Evolutionary conservation across 2,888 invertebrate genomes (phyloP), one percentile per base, ranked within the genome.

Genomic region (Tolmerus cingulatus): DNA sequence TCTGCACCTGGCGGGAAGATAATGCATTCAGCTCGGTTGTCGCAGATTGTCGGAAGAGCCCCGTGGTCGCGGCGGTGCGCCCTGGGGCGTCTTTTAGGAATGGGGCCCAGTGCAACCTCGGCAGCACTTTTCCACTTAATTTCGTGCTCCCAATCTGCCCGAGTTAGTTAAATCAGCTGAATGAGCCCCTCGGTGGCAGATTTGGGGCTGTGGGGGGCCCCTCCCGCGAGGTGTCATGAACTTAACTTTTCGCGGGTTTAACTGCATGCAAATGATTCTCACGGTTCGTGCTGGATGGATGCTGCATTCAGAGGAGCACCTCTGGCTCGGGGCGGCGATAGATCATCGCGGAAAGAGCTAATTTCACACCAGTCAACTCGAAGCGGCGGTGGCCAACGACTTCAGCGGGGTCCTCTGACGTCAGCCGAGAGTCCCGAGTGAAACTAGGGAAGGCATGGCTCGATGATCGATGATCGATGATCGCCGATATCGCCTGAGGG

Each of bases 51-150:
- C 66, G 66, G 66, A 66, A 66, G 66, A 8, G 66, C 14, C 66
- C 9, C n/a, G 16, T 27, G 12, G 40, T 40, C 40, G 16, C 37
- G 7, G 34, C 27, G 76, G 12, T 5, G n/a, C 27, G 27, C 74
- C 19, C 27, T 74, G 74, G 30, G 16, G 19, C 14, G 16, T 37
- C 12, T 74, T 16, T 37, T 34, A 7, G 34, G 40, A 12, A 37
- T 37, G 34, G 34, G 37, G n/a, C 37, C 9, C 5, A 27, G n/a
- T 76, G 40, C 34, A 76, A 37, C 76, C 37, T 76, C 40, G 76
- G 34, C 40, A 34, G 76, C 40, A 76, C 76, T 76, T 76, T 76
- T 76, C 76, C 76, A 76, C 76, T 76, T 76, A 34, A 76, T 76
- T 34, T 76, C 30, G 37, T 37, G 40, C 30, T 34, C 76, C 9